Conservation (phyloP, 2,888 invertebrate species). For the Dinocampus coccinellae region DNA sequence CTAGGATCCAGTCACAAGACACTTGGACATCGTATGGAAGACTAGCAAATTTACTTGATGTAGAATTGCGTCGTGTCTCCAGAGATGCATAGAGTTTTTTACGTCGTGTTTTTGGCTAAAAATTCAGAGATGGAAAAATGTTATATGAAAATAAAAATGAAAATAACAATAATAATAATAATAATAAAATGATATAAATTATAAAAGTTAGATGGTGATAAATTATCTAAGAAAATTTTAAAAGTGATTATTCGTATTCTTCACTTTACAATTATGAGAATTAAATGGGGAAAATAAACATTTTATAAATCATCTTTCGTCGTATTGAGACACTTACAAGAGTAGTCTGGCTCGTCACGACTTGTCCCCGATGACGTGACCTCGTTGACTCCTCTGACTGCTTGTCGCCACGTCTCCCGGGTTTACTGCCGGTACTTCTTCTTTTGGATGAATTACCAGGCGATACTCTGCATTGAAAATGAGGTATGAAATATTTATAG, state of each 20-base stretch:
- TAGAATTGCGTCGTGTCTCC: conserved; percentile 69
- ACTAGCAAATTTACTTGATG: conserved; percentile 77
- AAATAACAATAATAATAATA: not conserved
- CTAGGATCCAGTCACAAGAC: conserved; percentile 73
- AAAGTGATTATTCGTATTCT: conserved; percentile 4
- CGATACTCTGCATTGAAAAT: conserved; percentile 74
- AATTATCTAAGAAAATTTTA: conserved; percentile 1
- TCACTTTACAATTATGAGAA: not conserved
- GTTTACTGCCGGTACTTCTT: conserved; percentile 58
- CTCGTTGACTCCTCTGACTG: conserved; percentile 55
- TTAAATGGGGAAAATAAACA: not conserved
- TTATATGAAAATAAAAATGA: not conserved
- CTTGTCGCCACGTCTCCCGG: conserved; percentile 28
- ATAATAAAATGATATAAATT: not conserved
- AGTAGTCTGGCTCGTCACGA: conserved; percentile 82
- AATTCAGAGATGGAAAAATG: conserved; percentile 48
- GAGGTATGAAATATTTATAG: conserved; percentile 4
- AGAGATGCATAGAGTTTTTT: conserved; percentile 75
- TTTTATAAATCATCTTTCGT: not conserved
- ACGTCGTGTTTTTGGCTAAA: conserved; percentile 82
- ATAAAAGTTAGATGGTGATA: not conserved
- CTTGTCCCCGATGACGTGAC: conserved; percentile 49
- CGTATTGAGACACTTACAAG: conserved; percentile 74
- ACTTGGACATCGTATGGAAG: conserved; percentile 75
- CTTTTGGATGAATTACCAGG: conserved; percentile 79